Conservation (phyloP, 2,797 vertebrate species). For the Potorous gilbertii region DNA sequence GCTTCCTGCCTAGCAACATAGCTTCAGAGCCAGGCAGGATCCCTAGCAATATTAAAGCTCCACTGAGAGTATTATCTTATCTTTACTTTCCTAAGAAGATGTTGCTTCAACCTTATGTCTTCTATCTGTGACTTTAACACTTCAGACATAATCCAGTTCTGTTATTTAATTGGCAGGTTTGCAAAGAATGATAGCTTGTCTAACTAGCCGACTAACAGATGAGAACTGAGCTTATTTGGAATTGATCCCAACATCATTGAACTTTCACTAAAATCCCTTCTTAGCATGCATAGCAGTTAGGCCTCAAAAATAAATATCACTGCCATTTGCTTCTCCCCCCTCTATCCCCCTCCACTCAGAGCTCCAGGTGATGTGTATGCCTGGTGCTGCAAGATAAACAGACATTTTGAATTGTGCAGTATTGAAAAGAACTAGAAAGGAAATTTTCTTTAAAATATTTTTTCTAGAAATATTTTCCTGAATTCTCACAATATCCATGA, state of each 20-base stretch:
- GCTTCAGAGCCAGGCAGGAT: conserved; percentile 19
- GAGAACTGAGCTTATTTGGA: conserved; percentile 74
- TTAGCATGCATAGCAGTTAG: conserved; percentile 63
- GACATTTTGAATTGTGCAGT: conserved; percentile 68
- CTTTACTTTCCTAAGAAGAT: conserved; percentile 60
- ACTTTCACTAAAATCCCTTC: conserved; percentile 73
- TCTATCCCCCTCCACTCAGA: conserved; percentile 63
- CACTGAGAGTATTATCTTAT: conserved; percentile 50
- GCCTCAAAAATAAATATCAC: conserved; percentile 72
- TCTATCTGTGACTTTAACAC: conserved; percentile 60
- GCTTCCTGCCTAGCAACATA: conserved; percentile 42
- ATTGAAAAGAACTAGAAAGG: conserved; percentile 55
- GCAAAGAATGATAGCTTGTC: conserved; percentile 54
- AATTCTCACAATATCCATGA: not conserved
- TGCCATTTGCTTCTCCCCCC: conserved; percentile 70
- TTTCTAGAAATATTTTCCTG: conserved; percentile 33
- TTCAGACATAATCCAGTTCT: conserved; percentile 53
- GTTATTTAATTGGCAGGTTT: conserved; percentile 71
- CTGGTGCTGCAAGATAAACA: conserved; percentile 75
- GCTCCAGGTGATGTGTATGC: conserved; percentile 70
- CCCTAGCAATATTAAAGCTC: conserved; percentile 28
- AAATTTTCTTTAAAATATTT: conserved; percentile 32
- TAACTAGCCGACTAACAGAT: conserved; percentile 69
- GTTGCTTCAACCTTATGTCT: conserved; percentile 19
- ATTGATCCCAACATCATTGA: conserved; percentile 69